A percentile compares a stretch with the other conserved stretches of the same genome.
These are phyloP conservation scores for Diachasmimorpha longicaudata DNA, from an alignment of 1,140 invertebrate species.

Conservation along the genomic window DNA sequence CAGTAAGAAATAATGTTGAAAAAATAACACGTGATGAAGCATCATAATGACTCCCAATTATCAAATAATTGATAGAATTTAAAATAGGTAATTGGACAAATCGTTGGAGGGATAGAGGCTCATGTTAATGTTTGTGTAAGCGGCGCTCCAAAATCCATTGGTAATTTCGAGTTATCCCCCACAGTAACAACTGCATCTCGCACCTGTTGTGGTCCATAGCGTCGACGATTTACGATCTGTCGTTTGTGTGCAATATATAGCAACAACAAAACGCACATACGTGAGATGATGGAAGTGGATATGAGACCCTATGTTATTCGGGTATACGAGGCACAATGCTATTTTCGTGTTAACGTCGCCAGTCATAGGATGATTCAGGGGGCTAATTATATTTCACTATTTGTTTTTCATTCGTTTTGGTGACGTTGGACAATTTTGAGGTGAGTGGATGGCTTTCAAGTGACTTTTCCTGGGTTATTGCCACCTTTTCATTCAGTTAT, in stretches of 20 bases:
- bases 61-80: background rate
- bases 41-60: background rate
- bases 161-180: slow-evolving; percentile 2
- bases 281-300: slow-evolving; percentile 8
- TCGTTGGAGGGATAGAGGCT: background rate
- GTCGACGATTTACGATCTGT: slow-evolving; percentile 24
- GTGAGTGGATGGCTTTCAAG: background rate
- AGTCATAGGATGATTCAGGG: background rate
- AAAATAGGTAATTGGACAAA: background rate
- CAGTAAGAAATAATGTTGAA: too few relatives aligned
- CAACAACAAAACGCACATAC: background rate
- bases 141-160: background rate
- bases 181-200: background rate
- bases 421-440: background rate
- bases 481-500: background rate
- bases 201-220: slow-evolving; percentile 29
- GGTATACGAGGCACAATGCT: slow-evolving; percentile 15
- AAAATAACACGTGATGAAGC: too few relatives aligned
- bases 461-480: background rate
- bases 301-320: background rate
- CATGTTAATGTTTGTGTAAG: slow-evolving; percentile 3
- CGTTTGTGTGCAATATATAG: slow-evolving; percentile 9
- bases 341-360: slow-evolving; percentile 19
- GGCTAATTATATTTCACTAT: background rate
- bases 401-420: background rate